A percentile compares a stretch with the other conserved stretches of the same genome.
Evolutionary conservation across 2,113 vertebrate species (phyloP).

Genomic region (Ceyx melanurus): DNA sequence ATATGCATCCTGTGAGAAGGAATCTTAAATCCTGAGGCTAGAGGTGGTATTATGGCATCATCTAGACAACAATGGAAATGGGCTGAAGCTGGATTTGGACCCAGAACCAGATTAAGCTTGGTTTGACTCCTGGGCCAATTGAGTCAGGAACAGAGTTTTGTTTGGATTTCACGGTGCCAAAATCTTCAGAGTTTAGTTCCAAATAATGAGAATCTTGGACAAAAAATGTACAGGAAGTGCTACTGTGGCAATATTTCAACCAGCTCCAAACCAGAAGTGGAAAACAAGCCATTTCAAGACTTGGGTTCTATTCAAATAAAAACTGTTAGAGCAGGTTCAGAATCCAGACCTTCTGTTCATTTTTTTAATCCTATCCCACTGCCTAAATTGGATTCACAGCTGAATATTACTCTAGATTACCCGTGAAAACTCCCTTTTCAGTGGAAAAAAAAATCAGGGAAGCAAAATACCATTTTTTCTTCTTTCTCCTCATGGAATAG

Average conservation of each 20-base stretch:
- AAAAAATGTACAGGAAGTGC: conserved; percentile 57
- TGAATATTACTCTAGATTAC: conserved; percentile 50
- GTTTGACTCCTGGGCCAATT: conserved; percentile 53
- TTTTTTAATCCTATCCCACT: conserved; percentile 59
- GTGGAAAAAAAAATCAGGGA: neutral
- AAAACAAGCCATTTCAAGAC: conserved; percentile 67
- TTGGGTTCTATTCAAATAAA: conserved; percentile 63
- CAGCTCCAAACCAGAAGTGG: conserved; percentile 70
- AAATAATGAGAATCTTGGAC: conserved; percentile 68
- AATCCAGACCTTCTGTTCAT: conserved; percentile 66
- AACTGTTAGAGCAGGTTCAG: conserved; percentile 63
- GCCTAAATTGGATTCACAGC: conserved; percentile 62
- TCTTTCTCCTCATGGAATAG: neutral
- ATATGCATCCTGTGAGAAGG: conserved; percentile 55
- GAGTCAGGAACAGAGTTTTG: conserved; percentile 54
- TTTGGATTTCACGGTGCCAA: conserved; percentile 55
- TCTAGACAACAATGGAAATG: conserved; percentile 42
- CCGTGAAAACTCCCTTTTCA: conserved; percentile 23
- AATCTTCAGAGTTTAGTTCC: conserved; percentile 61
- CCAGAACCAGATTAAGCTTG: conserved; percentile 46
- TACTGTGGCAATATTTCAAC: conserved; percentile 69
- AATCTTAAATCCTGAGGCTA: conserved; percentile 61
- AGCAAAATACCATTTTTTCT: neutral
- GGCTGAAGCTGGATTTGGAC: conserved; percentile 53
- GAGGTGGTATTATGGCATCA: conserved; percentile 41